These are phyloP conservation scores for Heliconius cydno DNA, from an alignment of 2,888 invertebrate species.

Conservation along the genomic window DNA sequence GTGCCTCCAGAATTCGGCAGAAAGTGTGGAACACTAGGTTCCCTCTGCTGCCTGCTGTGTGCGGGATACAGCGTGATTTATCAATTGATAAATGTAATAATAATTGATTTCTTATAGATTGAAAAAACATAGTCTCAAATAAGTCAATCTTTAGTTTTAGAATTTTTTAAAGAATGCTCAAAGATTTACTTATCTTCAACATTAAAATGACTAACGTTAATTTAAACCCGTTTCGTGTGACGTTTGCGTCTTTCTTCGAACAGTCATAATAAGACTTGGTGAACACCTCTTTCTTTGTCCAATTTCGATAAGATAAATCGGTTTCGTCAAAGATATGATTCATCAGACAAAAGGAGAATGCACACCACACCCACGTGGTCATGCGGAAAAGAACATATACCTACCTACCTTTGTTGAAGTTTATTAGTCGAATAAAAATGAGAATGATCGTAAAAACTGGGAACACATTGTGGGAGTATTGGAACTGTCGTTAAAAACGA, in stretches of 20 bases:
- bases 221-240: background rate
- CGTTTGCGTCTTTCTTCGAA: background rate
- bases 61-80: background rate
- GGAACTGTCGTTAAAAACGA: background rate
- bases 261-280: background rate
- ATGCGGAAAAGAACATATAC: slow-evolving; percentile 65
- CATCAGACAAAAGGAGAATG: slow-evolving; percentile 36
- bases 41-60: no score
- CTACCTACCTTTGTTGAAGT: slow-evolving; percentile 60
- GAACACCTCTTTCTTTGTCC: slow-evolving; percentile 9
- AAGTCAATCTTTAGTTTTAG: background rate
- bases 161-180: background rate
- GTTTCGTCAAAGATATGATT: slow-evolving; percentile 34
- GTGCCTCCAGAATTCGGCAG: no score
- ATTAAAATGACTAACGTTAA: background rate
- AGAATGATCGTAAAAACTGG: slow-evolving; percentile 23
- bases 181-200: background rate
- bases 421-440: slow-evolving; percentile 54
- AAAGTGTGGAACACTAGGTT: no score
- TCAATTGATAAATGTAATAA: background rate
- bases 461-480: background rate
- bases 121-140: background rate
- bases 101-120: background rate
- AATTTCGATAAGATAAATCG: slow-evolving; percentile 37
- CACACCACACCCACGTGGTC: slow-evolving; percentile 52